A percentile compares a stretch with the other conserved stretches of the same genome.
phyloP scores from a whole-genome alignment of 1,140 invertebrate species.

The Rhopalosiphum padi region DNA sequence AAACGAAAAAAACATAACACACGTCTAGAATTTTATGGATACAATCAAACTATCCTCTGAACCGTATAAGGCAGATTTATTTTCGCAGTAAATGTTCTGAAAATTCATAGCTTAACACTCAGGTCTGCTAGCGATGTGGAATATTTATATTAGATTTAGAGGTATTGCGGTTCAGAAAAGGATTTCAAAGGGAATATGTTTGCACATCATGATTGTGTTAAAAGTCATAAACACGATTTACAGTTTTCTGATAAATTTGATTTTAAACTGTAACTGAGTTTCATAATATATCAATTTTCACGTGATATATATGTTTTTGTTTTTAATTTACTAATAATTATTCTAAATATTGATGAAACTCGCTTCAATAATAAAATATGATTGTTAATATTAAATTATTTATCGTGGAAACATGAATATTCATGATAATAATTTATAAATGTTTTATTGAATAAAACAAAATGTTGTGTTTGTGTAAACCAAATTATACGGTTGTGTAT shows the following conservation, averaged over 20 bases:
- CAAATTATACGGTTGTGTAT: neutral
- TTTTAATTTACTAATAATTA: neutral
- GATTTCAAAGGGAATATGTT: constrained; percentile 14
- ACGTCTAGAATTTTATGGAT: constrained; percentile 38
- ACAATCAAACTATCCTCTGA: constrained; percentile 24
- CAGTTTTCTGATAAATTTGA: neutral
- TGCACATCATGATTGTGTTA: neutral
- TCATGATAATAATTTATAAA: neutral
- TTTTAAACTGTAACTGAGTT: neutral
- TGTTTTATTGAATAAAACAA: neutral
- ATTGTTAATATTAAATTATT: neutral
- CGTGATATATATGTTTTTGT: neutral
- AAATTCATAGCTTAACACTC: neutral
- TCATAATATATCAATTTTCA: neutral
- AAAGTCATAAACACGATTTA: neutral
- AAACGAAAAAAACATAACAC: neutral
- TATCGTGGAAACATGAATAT: neutral
- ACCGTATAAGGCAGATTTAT: constrained; percentile 38
- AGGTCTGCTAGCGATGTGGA: neutral
- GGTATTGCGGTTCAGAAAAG: neutral
- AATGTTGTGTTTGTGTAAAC: neutral
- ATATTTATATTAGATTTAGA: constrained; percentile 26
- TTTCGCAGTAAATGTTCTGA: neutral
- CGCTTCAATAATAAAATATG: neutral
- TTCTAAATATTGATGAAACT: neutral